Conservation (phyloP, 2,888 invertebrate genomes). For the Chaitophorus viminalis region DNA sequence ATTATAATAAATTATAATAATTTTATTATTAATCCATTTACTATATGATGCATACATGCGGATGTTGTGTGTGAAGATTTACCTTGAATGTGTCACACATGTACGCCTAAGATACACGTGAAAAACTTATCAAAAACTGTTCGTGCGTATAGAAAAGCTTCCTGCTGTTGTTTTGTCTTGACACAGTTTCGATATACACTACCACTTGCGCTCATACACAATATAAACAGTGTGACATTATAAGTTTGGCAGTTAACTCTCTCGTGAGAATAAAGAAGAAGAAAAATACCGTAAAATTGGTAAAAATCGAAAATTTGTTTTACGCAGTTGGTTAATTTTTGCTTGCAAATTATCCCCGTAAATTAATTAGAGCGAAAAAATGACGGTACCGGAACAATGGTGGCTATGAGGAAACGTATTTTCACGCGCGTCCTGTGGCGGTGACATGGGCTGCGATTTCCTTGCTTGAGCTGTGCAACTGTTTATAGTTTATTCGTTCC, state of each 20-base stretch:
- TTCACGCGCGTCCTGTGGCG: background rate
- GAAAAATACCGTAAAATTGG: background rate
- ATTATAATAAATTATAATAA: too few species aligned
- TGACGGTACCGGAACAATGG: constrained; percentile 31
- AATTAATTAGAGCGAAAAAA: constrained; percentile 46
- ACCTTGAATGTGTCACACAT: constrained; percentile 4
- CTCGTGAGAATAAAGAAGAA: background rate
- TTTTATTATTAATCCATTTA: too few species aligned
- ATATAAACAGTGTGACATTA: background rate
- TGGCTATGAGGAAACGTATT: background rate
- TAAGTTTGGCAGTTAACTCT: background rate
- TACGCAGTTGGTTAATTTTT: constrained; percentile 1
- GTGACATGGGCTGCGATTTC: constrained; percentile 18
- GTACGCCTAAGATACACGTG: constrained; percentile 13
- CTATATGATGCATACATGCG: background rate
- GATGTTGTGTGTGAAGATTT: background rate
- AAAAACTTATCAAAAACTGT: constrained; percentile 43
- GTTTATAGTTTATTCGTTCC: background rate
- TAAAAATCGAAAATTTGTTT: constrained; percentile 3
- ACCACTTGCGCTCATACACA: background rate
- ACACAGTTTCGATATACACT: constrained; percentile 23
- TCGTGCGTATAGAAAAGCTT: constrained; percentile 43
- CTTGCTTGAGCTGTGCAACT: background rate
- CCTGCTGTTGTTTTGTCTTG: constrained; percentile 54
- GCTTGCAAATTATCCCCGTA: too few species aligned